These are phyloP conservation scores for Sebastes steindachneri DNA, from an alignment of 2,797 vertebrate species.

Conservation along the genomic window DNA sequence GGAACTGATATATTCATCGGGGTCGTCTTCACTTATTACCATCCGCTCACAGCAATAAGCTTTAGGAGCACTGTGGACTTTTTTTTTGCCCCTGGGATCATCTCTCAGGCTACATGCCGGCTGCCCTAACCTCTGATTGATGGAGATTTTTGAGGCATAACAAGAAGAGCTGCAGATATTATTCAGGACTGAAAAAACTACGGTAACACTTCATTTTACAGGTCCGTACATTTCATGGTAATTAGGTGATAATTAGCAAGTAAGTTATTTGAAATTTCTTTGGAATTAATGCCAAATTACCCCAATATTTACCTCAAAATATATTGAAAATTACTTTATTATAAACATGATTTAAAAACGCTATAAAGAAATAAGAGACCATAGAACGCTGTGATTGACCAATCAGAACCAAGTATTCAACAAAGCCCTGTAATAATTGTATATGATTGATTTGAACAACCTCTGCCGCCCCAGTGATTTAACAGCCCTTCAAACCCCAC, in stretches of 20 bases:
- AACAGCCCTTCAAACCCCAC: slow-evolving; percentile 6
- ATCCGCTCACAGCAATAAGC: not conserved
- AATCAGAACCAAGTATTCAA: too few species aligned
- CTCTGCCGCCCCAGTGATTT: not conserved
- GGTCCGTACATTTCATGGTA: too few species aligned
- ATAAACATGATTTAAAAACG: too few species aligned
- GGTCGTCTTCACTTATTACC: not conserved
- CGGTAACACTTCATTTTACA: too few species aligned
- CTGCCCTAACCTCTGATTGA: not conserved
- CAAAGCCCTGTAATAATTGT: too few species aligned
- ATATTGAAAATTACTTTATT: too few species aligned
- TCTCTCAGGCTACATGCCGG: not conserved
- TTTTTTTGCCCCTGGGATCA: not conserved
- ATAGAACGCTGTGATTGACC: too few species aligned
- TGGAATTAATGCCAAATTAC: too few species aligned
- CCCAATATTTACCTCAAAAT: too few species aligned
- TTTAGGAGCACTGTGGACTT: not conserved
- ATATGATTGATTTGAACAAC: not conserved
- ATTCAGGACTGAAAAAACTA: not conserved
- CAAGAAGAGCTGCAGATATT: not conserved
- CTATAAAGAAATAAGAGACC: too few species aligned
- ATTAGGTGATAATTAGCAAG: too few species aligned
- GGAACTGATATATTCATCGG: not conserved
- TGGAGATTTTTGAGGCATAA: not conserved
- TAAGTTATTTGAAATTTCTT: too few species aligned